A percentile compares a stretch with the other conserved stretches of the same genome.
Conservation (phyloP, 2,113 vertebrate genomes). For the Salvelinus fontinalis region DNA sequence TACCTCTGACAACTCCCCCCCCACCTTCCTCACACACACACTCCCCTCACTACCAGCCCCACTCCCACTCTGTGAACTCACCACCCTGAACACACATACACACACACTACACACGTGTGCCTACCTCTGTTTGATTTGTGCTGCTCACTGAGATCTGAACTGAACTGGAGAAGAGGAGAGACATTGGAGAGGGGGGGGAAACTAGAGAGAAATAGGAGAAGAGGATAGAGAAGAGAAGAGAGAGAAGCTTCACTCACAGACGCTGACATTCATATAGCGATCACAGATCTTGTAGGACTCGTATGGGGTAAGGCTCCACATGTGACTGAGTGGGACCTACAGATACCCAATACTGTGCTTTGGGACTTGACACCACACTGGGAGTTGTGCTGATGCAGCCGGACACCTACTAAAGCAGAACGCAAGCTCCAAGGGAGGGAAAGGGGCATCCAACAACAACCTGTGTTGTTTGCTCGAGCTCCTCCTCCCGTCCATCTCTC, state of each 20-base stretch:
- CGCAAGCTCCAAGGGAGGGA: conserved; percentile 48
- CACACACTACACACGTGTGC: conserved; percentile 48
- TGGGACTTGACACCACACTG: neutral
- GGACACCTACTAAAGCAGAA: conserved; percentile 45
- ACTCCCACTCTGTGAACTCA: neutral
- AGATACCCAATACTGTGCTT: neutral
- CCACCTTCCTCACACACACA: neutral
- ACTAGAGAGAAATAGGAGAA: conserved; percentile 9
- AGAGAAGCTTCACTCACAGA: conserved; percentile 23
- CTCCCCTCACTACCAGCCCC: neutral
- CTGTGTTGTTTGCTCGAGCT: conserved; percentile 56
- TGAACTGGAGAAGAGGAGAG: conserved; percentile 3
- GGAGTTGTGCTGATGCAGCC: conserved; percentile 36
- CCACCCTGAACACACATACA: conserved; percentile 11
- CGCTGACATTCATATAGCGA: conserved; percentile 55
- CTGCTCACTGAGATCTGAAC: conserved; percentile 33
- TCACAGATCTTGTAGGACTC: conserved; percentile 14
- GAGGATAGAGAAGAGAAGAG: conserved; percentile 4
- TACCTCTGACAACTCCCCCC: neutral
- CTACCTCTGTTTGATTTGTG: conserved; percentile 39
- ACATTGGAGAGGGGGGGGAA: neutral
- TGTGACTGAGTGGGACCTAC: conserved; percentile 30
- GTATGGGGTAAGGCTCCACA: conserved; percentile 48
- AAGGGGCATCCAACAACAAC: conserved; percentile 64
- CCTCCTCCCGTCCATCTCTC: conserved; percentile 59